phyloP scores from a whole-genome alignment of 1,140 invertebrate species.

The Eriocheir sinensis region DNA sequence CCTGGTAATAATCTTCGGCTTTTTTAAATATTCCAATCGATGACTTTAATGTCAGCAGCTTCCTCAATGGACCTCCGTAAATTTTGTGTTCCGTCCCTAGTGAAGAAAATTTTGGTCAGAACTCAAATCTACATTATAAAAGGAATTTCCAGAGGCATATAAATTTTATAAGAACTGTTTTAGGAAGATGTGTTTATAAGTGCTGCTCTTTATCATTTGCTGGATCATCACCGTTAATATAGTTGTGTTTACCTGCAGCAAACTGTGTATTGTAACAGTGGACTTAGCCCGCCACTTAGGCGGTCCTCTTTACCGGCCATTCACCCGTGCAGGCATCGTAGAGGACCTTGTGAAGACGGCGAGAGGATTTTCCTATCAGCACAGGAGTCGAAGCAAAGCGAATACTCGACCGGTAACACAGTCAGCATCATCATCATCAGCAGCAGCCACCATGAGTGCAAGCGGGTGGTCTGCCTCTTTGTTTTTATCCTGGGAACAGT shows the following conservation, averaged over 20 bases:
- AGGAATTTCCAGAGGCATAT: no score
- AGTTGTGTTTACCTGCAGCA: no score
- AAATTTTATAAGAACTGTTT: no score
- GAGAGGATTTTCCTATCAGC: background rate
- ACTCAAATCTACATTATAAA: no score
- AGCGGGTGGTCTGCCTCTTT: slow-evolving; percentile 5
- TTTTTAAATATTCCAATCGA: background rate
- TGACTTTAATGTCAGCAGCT: background rate
- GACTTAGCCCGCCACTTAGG: background rate
- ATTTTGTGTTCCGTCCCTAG: no score
- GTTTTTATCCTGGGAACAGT: background rate
- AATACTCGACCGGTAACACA: no score
- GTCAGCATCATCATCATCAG: no score
- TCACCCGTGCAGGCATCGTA: background rate
- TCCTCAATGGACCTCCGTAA: background rate
- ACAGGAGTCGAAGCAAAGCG: background rate
- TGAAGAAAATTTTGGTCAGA: no score
- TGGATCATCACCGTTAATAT: no score
- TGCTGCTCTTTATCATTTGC: no score
- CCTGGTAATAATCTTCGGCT: background rate
- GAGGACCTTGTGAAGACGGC: background rate
- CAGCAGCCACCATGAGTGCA: background rate
- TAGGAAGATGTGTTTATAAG: no score
- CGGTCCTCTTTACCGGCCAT: background rate
- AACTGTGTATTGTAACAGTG: no score